These are phyloP conservation scores for Phalera bucephala DNA, from an alignment of 2,888 invertebrate species.

Conservation along the genomic window DNA sequence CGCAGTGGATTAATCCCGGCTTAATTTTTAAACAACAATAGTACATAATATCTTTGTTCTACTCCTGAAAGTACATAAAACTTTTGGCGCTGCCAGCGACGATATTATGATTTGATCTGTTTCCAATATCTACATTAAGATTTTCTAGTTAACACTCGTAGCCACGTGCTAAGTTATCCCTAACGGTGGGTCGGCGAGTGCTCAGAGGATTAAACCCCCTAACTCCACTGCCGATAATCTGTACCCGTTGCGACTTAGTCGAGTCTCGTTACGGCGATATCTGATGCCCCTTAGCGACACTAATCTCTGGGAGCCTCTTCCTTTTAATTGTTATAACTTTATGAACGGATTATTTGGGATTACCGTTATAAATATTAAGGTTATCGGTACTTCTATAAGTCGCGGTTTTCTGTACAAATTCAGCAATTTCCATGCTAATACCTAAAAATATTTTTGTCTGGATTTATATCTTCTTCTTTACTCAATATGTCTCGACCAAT, in stretches of 20 bases:
- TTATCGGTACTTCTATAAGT: not conserved
- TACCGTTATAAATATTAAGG: not conserved
- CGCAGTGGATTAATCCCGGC: conserved; percentile 49
- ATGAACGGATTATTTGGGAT: not conserved
- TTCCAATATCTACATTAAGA: too few species aligned
- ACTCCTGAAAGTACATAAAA: too few species aligned
- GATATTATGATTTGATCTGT: too few species aligned
- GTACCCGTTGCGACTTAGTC: conserved; percentile 49
- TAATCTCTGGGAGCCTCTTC: conserved; percentile 45
- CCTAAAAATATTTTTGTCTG: too few species aligned
- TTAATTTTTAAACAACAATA: too few species aligned
- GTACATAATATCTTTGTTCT: too few species aligned
- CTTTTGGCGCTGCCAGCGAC: too few species aligned
- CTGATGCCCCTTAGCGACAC: conserved; percentile 32
- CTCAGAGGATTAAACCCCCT: conserved; percentile 47
- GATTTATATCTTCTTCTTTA: too few species aligned
- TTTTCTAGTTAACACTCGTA: not conserved
- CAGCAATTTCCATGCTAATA: too few species aligned
- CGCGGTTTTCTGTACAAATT: too few species aligned
- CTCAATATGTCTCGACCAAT: too few species aligned
- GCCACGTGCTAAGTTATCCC: not conserved
- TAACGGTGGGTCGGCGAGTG: conserved; percentile 13
- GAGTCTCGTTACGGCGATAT: conserved; percentile 53
- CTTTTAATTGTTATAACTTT: conserved; percentile 28
- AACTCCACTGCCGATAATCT: conserved; percentile 61